Conservation (phyloP, 2,888 invertebrate genomes). For the Bursaphelenchus okinawaensis region DNA sequence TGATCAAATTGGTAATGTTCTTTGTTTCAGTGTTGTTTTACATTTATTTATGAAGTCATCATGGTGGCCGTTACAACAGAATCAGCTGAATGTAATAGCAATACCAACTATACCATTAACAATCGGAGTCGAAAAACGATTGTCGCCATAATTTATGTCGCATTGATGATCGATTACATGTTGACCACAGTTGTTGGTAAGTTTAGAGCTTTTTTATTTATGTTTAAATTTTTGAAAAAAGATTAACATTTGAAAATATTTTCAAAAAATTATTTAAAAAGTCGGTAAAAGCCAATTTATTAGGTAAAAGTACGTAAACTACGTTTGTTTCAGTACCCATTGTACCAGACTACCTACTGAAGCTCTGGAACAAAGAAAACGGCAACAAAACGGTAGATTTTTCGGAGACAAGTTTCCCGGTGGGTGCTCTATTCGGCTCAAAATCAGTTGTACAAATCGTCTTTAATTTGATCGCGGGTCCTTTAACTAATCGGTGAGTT, state of each 20-base stretch:
- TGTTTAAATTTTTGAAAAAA: no score
- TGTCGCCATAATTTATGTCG: constrained; percentile 92
- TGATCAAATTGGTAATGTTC: no score
- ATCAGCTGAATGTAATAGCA: no score
- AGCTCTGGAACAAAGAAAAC: not conserved
- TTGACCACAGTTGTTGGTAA: constrained; percentile 93
- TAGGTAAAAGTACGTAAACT: no score
- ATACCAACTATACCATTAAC: not conserved
- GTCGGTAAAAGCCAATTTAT: no score
- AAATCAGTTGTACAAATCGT: constrained; percentile 94
- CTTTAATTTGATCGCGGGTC: constrained; percentile 96
- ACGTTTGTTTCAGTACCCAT: constrained; percentile 75
- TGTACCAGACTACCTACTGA: constrained; percentile 91
- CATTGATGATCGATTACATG: constrained; percentile 96
- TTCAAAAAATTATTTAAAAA: no score
- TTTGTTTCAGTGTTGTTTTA: no score
- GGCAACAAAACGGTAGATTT: constrained; percentile 18
- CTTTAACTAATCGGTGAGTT: constrained; percentile 87
- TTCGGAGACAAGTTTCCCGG: constrained; percentile 71
- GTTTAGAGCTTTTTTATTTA: not conserved
- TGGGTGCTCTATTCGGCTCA: constrained; percentile 96
- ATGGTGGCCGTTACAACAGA: no score
- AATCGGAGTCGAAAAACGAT: constrained; percentile 75
- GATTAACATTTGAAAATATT: no score
- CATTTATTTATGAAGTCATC: no score